Percentiles rank a stretch among this genome's conserved stretches.
phyloP scores from a whole-genome alignment of 2,888 invertebrate species.

The Lampropteryx suffumata region DNA sequence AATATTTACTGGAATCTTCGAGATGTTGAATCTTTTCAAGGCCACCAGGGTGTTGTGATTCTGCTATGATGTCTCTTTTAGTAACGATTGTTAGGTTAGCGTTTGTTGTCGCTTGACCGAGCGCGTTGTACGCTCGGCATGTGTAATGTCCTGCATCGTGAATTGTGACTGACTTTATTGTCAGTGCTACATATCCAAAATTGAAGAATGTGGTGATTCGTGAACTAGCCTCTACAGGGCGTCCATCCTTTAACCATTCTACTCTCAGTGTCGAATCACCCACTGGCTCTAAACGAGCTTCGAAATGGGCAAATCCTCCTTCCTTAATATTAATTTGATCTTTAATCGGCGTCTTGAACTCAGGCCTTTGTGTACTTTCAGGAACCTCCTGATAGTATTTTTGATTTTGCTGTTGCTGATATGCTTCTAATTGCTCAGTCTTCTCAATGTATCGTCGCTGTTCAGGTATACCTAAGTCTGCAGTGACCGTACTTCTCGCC shows the following conservation, averaged over 20 bases:
- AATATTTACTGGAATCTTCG: slow-evolving; percentile 91
- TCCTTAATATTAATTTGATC: slow-evolving; percentile 94
- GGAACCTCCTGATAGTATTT: slow-evolving; percentile 91
- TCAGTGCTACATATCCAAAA: slow-evolving; percentile 96
- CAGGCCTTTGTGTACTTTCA: slow-evolving; percentile 90
- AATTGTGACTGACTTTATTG: slow-evolving; percentile 94
- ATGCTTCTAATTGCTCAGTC: slow-evolving; percentile 95
- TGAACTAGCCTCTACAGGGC: slow-evolving; percentile 95
- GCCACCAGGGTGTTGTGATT: slow-evolving; percentile 96
- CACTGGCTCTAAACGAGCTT: slow-evolving; percentile 96
- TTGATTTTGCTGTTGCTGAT: slow-evolving; percentile 91
- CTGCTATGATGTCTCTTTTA: slow-evolving; percentile 92
- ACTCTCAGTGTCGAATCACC: slow-evolving; percentile 95
- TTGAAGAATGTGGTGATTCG: slow-evolving; percentile 96
- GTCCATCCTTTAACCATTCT: slow-evolving; percentile 96
- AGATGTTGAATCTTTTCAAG: slow-evolving; percentile 95
- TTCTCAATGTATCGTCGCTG: slow-evolving; percentile 95
- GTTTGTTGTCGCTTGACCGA: slow-evolving; percentile 92
- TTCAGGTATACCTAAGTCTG: slow-evolving; percentile 94
- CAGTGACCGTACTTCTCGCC: slow-evolving; percentile 91
- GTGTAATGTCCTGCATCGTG: slow-evolving; percentile 96
- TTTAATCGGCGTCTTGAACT: slow-evolving; percentile 94
- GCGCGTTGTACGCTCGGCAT: slow-evolving; percentile 92
- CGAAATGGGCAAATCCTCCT: slow-evolving; percentile 97
- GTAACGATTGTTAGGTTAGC: slow-evolving; percentile 93